These are phyloP conservation scores for Clivina fossor DNA, from an alignment of 2,888 invertebrate genomes.

Conservation along the genomic window DNA sequence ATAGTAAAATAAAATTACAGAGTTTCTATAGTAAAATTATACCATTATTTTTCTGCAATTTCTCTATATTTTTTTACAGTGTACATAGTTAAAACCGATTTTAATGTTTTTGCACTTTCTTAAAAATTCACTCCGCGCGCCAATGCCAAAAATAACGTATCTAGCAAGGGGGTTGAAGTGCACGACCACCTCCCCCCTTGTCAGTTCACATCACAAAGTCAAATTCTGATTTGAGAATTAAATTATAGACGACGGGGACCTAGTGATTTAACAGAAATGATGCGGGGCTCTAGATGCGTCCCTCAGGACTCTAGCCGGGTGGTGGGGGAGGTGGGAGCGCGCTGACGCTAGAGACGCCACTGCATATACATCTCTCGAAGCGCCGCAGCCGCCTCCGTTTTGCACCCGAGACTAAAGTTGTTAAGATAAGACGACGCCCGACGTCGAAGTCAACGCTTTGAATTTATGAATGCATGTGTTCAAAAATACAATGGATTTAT, in stretches of 20 bases:
- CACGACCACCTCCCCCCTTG: conserved; percentile 46
- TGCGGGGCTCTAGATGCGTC: conserved; percentile 34
- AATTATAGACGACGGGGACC: conserved; percentile 31
- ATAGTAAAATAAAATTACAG: too few species aligned
- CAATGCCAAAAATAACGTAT: too few species aligned
- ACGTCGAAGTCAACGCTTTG: not conserved
- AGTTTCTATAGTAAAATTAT: too few species aligned
- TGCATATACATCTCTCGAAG: too few species aligned
- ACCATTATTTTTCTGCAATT: too few species aligned
- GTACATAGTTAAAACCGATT: too few species aligned
- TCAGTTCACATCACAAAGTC: conserved; percentile 54
- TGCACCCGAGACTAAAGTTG: conserved; percentile 8
- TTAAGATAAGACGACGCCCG: conserved; percentile 28
- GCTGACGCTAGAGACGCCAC: too few species aligned
- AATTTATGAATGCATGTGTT: not conserved
- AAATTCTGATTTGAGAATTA: conserved; percentile 48
- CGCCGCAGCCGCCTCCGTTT: conserved; percentile 1
- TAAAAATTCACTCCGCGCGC: too few species aligned
- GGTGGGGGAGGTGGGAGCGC: conserved; percentile 41
- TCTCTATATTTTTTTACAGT: too few species aligned
- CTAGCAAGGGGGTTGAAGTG: conserved; percentile 31
- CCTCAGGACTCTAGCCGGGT: conserved; percentile 37
- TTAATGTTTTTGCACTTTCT: too few species aligned
- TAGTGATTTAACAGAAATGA: conserved; percentile 31
- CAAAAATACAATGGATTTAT: too few species aligned